Evolutionary conservation across 2,797 vertebrate genomes (phyloP).

Genomic region (Helarctos malayanus): DNA sequence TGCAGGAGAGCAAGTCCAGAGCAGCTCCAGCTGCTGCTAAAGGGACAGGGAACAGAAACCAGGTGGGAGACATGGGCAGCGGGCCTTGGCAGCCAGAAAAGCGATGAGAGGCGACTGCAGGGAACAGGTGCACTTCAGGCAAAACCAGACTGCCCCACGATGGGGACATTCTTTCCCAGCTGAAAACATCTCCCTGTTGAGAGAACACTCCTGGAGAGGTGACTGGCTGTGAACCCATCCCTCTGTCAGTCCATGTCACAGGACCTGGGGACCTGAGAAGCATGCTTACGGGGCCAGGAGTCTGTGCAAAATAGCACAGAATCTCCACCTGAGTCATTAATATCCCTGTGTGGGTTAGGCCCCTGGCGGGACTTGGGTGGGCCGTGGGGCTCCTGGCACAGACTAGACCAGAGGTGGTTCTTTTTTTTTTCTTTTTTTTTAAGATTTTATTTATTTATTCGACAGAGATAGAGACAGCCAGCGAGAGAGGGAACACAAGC

Average conservation of each 20-base stretch:
- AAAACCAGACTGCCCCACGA: not conserved
- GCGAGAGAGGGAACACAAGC: too few relatives aligned
- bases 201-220: not conserved
- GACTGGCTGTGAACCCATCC: too few relatives aligned
- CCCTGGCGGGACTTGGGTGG: not conserved
- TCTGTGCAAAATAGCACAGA: not conserved
- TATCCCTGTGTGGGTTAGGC: too few relatives aligned
- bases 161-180: not conserved
- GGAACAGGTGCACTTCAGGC: not conserved
- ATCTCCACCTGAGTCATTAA: not conserved
- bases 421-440: too few relatives aligned
- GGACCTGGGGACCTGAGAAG: not conserved
- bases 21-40: not conserved
- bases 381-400: not conserved
- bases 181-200: not conserved
- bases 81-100: not conserved
- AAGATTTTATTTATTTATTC: too few relatives aligned
- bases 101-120: accelerated
- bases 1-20: not conserved
- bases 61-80: too few relatives aligned
- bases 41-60: not conserved
- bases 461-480: too few relatives aligned
- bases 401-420: not conserved
- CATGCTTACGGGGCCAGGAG: too few relatives aligned
- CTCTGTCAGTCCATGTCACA: accelerated